Base-by-base conservation (phyloP, 2,888 invertebrate species). In the Metallyticus violacea region DNA sequence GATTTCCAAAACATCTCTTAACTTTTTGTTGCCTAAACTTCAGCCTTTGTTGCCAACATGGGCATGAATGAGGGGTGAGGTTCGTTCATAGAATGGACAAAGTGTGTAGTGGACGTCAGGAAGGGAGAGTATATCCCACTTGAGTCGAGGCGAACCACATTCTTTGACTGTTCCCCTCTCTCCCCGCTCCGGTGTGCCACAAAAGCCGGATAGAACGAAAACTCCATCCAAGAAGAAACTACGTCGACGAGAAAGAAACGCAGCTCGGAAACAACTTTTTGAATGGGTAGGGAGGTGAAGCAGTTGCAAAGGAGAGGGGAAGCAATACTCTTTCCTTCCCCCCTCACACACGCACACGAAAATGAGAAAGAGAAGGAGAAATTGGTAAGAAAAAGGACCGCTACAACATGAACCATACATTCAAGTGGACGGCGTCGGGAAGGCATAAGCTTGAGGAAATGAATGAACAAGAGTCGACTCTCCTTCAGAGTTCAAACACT, bases 141-240 rank as follows among this genome's bases (percentile, higher is more conserved):
- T 82, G 40, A 81, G 86, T 87, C 88, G 88, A 88, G 88, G 88
- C 87, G 85, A 88, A 88, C 88, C 88, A 82, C 88, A 88, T 88
- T 88, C 88, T 86, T 86, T 80, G 7, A 26, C 40, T 26, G 25
- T 81, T 76, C 82, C 81, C 80, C 77, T 79, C n/a, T 26, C 80
- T 85, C 81, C 84, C 25, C n/a, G 27, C 9, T 40, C 82, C 26
- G n/a, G n/a, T n/a, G n/a, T n/a, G n/a, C n/a, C n/a, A n/a, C n/a
- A n/a, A n/a, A n/a, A n/a, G n/a, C n/a, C n/a, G n/a, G n/a, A n/a
- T n/a, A n/a, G n/a, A n/a, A n/a, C n/a, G n/a, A n/a, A n/a, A n/a
- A n/a, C n/a, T n/a, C n/a, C n/a, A n/a, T n/a, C 30, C 30, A 1
- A 6, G 7, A 15, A 4, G 15, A 62, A 9, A 22, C 40, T 40